Evolutionary conservation across 2,113 vertebrate species (phyloP).

Genomic region (Grus americana): DNA sequence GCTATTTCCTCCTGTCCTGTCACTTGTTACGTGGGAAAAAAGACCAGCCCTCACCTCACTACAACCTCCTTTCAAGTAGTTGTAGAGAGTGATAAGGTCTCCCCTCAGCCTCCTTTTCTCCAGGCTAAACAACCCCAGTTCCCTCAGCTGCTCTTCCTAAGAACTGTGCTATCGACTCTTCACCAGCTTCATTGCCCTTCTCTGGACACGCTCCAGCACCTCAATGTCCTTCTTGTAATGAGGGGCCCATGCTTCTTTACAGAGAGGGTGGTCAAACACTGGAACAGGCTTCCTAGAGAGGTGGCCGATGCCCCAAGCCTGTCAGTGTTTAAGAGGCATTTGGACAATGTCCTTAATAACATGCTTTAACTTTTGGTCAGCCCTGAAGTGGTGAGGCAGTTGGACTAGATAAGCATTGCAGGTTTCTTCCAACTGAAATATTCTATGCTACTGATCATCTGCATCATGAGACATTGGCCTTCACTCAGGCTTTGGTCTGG

Average conservation of each 20-base stretch:
- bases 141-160: not conserved
- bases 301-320: rapidly evolving
- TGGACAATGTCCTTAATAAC: not conserved
- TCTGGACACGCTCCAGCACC: not conserved
- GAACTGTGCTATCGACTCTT: not conserved
- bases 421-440: not conserved
- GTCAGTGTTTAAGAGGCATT: not conserved
- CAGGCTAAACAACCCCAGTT: too few relatives aligned
- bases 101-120: too few relatives aligned
- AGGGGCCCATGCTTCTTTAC: not conserved
- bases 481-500: not conserved
- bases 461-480: not conserved
- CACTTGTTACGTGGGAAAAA: too few relatives aligned
- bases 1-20: too few relatives aligned
- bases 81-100: too few relatives aligned
- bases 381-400: not conserved
- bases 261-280: not conserved
- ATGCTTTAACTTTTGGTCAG: not conserved
- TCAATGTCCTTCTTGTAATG: not conserved
- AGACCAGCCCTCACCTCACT: too few relatives aligned
- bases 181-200: not conserved
- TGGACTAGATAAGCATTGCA: not conserved
- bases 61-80: too few relatives aligned
- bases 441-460: not conserved
- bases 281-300: not conserved